A percentile compares a stretch with the other conserved stretches of the same genome.
These are phyloP conservation scores for Siphlonurus alternatus DNA, from an alignment of 2,888 invertebrate genomes.

Conservation along the genomic window DNA sequence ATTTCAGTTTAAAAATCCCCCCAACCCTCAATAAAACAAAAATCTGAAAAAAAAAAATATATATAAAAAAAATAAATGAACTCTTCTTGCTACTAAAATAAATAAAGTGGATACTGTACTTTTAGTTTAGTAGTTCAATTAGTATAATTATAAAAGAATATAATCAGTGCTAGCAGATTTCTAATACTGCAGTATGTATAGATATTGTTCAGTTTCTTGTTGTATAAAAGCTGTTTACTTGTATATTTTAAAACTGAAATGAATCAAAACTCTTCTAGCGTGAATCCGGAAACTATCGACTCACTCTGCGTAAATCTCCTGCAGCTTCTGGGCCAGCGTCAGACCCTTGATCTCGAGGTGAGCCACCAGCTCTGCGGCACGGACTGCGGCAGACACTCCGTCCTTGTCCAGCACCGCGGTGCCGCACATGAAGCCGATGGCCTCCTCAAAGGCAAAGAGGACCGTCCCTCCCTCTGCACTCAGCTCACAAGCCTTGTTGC, in stretches of 20 bases:
- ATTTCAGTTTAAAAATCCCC: too few species aligned
- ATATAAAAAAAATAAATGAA: too few species aligned
- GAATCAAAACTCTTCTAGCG: too few species aligned
- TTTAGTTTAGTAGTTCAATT: too few species aligned
- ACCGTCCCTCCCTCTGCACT: conserved; percentile 53
- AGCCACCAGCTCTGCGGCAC: conserved; percentile 55
- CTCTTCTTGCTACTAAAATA: too few species aligned
- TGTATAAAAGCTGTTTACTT: not conserved
- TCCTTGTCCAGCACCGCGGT: conserved; percentile 84
- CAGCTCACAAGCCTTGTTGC: conserved; percentile 63
- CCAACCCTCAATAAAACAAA: too few species aligned
- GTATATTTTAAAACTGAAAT: not conserved
- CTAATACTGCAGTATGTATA: too few species aligned
- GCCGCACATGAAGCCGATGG: conserved; percentile 97
- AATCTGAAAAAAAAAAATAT: too few species aligned
- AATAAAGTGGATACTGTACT: too few species aligned
- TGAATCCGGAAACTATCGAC: conserved; percentile 14
- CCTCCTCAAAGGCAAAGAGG: conserved; percentile 94
- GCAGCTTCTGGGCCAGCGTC: conserved; percentile 35
- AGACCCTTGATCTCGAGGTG: conserved; percentile 40
- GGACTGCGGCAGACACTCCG: conserved; percentile 78
- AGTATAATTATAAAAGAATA: too few species aligned
- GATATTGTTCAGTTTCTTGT: too few species aligned
- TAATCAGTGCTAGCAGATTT: too few species aligned
- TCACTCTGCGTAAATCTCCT: conserved; percentile 54